Evolutionary conservation across 53 echinoderm and acorn worm genomes (phyloP).

Genomic region (Zoroaster sp.): DNA sequence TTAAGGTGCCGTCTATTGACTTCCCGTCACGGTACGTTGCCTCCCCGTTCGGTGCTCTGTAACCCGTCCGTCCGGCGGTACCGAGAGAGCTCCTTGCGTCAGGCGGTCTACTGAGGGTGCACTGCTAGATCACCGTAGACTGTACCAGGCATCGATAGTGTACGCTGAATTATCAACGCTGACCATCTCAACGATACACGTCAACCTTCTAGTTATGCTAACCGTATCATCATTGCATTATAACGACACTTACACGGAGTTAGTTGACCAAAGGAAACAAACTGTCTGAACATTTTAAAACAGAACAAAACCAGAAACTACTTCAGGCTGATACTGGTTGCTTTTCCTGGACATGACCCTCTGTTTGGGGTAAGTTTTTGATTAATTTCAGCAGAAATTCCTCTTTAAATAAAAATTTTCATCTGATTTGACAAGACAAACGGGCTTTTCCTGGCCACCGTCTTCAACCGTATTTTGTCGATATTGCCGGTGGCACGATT

Average conservation of each 20-base stretch:
- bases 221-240: background rate
- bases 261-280: conserved; percentile 12
- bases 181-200: background rate
- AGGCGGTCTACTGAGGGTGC: conserved; percentile 25
- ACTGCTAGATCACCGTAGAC: conserved; percentile 20
- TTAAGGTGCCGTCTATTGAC: conserved; percentile 1
- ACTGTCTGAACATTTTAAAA: background rate
- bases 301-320: background rate
- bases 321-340: background rate
- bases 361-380: conserved; percentile 46
- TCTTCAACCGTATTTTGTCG: background rate
- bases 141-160: background rate
- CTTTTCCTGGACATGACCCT: conserved; percentile 45
- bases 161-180: background rate
- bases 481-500: background rate
- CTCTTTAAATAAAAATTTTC: background rate
- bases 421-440: background rate
- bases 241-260: background rate
- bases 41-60: background rate
- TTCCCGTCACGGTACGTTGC: conserved; percentile 25
- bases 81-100: background rate
- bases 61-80: no score
- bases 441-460: background rate
- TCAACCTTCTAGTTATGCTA: background rate
- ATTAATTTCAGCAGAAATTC: background rate